Evolutionary conservation across 2,888 invertebrate genomes (phyloP), one percentile per base, ranked within the genome.

Genomic region (Spatulosminthurus flaviceps): DNA sequence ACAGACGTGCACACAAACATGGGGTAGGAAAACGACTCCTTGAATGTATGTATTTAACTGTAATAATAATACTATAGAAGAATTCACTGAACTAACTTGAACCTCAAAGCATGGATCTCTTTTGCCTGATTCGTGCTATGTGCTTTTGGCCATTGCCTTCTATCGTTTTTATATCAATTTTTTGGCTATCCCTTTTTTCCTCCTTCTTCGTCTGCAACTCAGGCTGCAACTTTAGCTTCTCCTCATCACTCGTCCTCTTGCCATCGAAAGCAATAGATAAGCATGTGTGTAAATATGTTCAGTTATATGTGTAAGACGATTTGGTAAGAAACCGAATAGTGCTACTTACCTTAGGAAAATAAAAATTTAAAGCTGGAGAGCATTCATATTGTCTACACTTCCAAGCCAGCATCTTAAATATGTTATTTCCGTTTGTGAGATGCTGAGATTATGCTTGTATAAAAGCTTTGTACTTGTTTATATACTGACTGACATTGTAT

Each of bases 141-240:
- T 29, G 70, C 41, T 70, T 70, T 61, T 79, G 79, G 79, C 79
- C 79, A 79, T 79, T 79, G 79, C 79, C 79, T 79, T 79, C 79
- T 77, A 79, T 79, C 77, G 69, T 67, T 71, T 72, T 73, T 78
- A 76, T 76, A 76, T 76, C 76, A 76, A 70, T 70, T 70, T 70
- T 76, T 76, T 43, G 76, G 69, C 76, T 76, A 76, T 76, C 76
- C 76, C 69, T 69, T 76, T 76, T 70, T 70, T 70, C 29, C 70
- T 70, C 41, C 34, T 41, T 41, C 34, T 29, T 70, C 70, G 70
- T 70, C 70, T 29, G 34, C 69, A 22, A 28, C 51, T 51, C n/a
- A 51, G 9, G 51, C 51, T 51, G 51, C 51, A 51, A 51, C 51
- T 51, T 51, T 51, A 51, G 51, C 51, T 51, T 19, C 64, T 64